Evolutionary conservation across 2,888 invertebrate species (phyloP).

Genomic region (Volucella inanis): DNA sequence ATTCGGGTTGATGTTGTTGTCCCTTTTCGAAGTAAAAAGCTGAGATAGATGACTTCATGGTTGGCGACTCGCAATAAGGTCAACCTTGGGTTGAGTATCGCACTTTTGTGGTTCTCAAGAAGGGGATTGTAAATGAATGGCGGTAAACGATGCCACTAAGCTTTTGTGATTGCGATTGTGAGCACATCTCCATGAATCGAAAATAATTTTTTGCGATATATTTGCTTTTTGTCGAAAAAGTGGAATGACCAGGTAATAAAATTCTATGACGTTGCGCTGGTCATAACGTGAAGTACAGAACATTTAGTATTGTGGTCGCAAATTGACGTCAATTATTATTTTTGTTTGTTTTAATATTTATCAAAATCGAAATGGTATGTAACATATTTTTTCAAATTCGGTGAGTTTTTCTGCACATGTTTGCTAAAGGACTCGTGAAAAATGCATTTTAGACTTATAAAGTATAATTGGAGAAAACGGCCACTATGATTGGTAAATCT

Average conservation of each 20-base stretch:
- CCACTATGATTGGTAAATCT: too few relatives aligned
- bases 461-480: too few relatives aligned
- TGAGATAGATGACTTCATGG: background rate
- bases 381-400: too few relatives aligned
- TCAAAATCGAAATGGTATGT: too few relatives aligned
- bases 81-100: slow-evolving; percentile 22
- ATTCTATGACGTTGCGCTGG: slow-evolving; percentile 35
- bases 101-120: background rate
- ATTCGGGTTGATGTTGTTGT: too few relatives aligned
- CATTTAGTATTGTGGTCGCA: background rate
- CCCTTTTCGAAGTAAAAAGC: too few relatives aligned
- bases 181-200: background rate
- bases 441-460: too few relatives aligned
- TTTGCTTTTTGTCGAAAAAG: background rate
- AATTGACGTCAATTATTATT: slow-evolving; percentile 30
- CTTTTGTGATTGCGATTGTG: background rate
- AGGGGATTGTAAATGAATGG: background rate
- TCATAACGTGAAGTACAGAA: slow-evolving; percentile 21
- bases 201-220: background rate
- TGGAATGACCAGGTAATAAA: slow-evolving; percentile 24
- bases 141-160: slow-evolving; percentile 2
- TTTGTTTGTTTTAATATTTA: background rate
- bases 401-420: too few relatives aligned
- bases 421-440: too few relatives aligned
- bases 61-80: background rate